phyloP scores from a whole-genome alignment of 2,888 invertebrate species.

The Pemphredon lugubris region DNA sequence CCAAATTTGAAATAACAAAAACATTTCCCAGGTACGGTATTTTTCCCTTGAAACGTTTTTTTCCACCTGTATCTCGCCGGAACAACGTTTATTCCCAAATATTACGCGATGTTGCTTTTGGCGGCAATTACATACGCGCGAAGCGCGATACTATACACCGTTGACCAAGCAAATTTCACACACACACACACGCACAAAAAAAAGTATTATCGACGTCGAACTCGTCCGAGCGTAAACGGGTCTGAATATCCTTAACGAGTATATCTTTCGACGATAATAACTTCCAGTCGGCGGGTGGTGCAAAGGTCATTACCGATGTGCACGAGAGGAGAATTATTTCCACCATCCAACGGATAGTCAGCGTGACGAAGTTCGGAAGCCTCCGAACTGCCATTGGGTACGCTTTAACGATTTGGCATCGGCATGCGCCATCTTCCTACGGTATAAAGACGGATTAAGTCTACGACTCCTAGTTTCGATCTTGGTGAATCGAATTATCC shows the following conservation, averaged over 20 bases:
- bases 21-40: not conserved
- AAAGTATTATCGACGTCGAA: not conserved
- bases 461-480: slow-evolving; percentile 38
- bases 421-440: slow-evolving; percentile 45
- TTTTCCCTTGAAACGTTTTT: not conserved
- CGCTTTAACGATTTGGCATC: slow-evolving; percentile 46
- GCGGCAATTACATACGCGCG: too few relatives aligned
- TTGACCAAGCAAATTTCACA: too few relatives aligned
- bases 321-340: slow-evolving; percentile 47
- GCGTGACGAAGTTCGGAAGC: slow-evolving; percentile 52
- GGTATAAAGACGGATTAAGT: slow-evolving; percentile 57
- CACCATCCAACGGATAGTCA: slow-evolving; percentile 36
- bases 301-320: slow-evolving; percentile 9
- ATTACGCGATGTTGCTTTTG: too few relatives aligned
- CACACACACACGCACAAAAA: too few relatives aligned
- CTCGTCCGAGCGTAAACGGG: not conserved
- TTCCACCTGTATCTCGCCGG: too few relatives aligned
- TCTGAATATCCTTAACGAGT: slow-evolving; percentile 6
- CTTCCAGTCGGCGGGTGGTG: slow-evolving; percentile 4
- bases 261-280: slow-evolving; percentile 7
- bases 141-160: too few relatives aligned
- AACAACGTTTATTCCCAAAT: too few relatives aligned
- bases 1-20: not conserved
- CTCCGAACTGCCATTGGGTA: slow-evolving; percentile 25
- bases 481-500: slow-evolving; percentile 60